Evolutionary conservation across 1,140 invertebrate genomes (phyloP), one percentile per base, ranked within the genome.

Genomic region (Zaprionus tsacasi): DNA sequence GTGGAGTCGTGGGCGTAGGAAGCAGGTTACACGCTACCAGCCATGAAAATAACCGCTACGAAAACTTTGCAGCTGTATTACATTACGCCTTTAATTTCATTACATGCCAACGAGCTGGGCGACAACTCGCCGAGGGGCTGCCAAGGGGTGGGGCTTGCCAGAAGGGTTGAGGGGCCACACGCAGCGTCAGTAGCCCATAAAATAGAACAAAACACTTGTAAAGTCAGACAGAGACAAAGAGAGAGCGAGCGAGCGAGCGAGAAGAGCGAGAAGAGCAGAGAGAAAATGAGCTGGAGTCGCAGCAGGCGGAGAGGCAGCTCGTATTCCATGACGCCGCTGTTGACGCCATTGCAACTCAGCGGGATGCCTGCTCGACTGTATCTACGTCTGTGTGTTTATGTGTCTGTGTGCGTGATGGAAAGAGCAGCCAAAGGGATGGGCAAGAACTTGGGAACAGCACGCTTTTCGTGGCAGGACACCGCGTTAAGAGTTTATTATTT

Each of bases 1-100:
- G 21, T 21, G 21, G 21, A 21, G 21, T 21, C 21, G 52, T 33
- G 55, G 7, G 35, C 10, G 11, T 25, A 2, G 8, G n/a, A 10
- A n/a, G 40, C n/a, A 8, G 17, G 45, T 17, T 48, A 30, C 40
- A 55, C 58, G 55, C 76, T 56, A 72, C 71, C 70, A 58, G 56
- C 68, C 77, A 88, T 72, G 80, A 56, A 87, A 83, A 88, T 87
- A 87, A 88, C 70, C 83, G 83, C 83, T 88, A 61, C 50, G 70
- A 88, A 88, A 87, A 88, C 77, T 88, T 87, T 87, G 65, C 83
- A 83, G 77, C 83, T 83, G 83, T 87, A 87, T 87, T 87, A 87
- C 83, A 88, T 87, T 87, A 88, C 83, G 83, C 85, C 83, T 88
- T 87, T 87, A 88, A 87, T 87, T 87, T 88, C 77, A 87, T 87